These are phyloP conservation scores for Elachura formosa DNA, from an alignment of 2,113 vertebrate genomes.

Conservation along the genomic window DNA sequence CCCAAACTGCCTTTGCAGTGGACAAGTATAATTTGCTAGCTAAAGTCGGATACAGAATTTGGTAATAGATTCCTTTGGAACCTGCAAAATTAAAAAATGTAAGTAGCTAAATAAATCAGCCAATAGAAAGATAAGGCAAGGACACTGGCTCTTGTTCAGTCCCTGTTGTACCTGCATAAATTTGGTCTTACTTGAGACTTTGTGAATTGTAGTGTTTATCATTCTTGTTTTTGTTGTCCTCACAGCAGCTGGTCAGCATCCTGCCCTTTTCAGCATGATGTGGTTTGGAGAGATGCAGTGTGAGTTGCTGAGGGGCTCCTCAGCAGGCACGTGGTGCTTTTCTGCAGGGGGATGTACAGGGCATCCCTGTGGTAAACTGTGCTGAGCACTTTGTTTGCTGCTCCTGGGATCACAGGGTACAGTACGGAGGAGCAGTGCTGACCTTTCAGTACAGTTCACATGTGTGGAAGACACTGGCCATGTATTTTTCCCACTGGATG, in stretches of 20 bases:
- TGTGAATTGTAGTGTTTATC: not conserved
- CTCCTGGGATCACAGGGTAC: not conserved
- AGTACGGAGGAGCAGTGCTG: no score
- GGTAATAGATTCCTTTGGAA: not conserved
- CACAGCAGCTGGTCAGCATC: not conserved
- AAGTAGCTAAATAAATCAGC: not conserved
- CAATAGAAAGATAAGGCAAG: not conserved
- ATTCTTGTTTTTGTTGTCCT: not conserved
- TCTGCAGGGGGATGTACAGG: not conserved
- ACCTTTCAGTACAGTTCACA: not conserved
- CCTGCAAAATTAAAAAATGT: not conserved
- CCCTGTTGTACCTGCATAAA: not conserved
- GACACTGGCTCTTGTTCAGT: not conserved
- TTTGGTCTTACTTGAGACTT: not conserved
- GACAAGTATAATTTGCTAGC: not conserved
- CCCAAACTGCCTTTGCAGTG: not conserved
- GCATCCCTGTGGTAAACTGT: not conserved
- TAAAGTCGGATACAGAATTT: not conserved
- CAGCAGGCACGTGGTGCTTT: not conserved
- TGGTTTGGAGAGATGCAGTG: not conserved
- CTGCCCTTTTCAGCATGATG: not conserved
- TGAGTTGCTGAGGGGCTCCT: not conserved
- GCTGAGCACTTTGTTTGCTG: not conserved
- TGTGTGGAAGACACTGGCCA: rapidly evolving
- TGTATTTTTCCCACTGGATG: not conserved